These are phyloP conservation scores for Epinotia bilunana DNA, from an alignment of 2,888 invertebrate genomes.

Conservation along the genomic window DNA sequence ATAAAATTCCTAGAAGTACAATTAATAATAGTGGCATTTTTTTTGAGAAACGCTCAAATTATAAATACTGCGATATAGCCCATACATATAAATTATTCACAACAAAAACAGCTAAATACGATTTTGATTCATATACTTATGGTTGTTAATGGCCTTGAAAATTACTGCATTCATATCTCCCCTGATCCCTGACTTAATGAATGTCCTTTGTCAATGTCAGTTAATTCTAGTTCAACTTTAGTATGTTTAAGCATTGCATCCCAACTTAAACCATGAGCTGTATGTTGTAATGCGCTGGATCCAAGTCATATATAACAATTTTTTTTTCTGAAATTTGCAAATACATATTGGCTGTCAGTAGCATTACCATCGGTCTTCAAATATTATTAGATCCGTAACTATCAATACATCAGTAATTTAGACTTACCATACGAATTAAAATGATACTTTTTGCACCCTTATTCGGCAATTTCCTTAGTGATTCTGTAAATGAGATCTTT, in stretches of 20 bases:
- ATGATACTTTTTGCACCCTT: background rate
- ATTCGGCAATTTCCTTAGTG: background rate
- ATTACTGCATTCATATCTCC: background rate
- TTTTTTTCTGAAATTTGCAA: slow-evolving; percentile 43
- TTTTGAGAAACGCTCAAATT: too few species aligned
- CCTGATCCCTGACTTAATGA: background rate
- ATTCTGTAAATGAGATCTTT: slow-evolving; percentile 1
- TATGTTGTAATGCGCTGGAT: slow-evolving; percentile 42
- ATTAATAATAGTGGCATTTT: too few species aligned
- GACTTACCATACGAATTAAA: background rate
- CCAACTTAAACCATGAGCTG: slow-evolving; percentile 21
- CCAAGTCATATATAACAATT: slow-evolving; percentile 1
- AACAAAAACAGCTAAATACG: background rate
- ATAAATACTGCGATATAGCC: slow-evolving; percentile 2
- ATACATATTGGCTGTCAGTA: slow-evolving; percentile 37
- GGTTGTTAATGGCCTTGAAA: background rate
- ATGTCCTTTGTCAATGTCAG: background rate
- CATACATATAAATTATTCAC: slow-evolving; percentile 1
- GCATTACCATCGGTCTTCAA: slow-evolving; percentile 40
- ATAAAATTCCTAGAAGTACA: too few species aligned
- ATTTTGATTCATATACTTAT: background rate
- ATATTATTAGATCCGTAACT: background rate
- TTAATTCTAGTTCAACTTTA: background rate
- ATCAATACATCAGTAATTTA: too few species aligned
- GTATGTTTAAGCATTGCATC: slow-evolving; percentile 1